A percentile compares a stretch with the other conserved stretches of the same genome.
Conservation (phyloP, 2,888 invertebrate species). For the Diarsia mendica region DNA sequence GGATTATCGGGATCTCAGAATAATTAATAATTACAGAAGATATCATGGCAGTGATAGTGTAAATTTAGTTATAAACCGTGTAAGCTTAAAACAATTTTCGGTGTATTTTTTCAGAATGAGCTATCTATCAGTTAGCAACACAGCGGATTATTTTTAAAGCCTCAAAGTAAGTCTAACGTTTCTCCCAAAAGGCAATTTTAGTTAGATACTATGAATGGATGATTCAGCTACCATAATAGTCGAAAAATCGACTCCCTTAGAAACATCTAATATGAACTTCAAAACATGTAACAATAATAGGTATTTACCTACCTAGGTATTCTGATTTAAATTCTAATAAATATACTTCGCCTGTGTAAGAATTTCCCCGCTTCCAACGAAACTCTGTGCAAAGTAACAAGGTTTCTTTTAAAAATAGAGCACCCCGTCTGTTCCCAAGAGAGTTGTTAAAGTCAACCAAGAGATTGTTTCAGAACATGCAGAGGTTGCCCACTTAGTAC, state of each 20-base stretch:
- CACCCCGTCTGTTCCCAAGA: slow-evolving; percentile 8
- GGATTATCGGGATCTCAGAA: too few species aligned
- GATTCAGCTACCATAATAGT: neutral
- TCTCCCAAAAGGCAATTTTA: neutral
- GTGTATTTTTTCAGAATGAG: neutral
- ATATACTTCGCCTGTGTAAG: neutral
- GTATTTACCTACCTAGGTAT: neutral
- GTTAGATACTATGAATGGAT: neutral
- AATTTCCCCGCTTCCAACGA: neutral
- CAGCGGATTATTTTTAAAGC: neutral
- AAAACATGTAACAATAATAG: neutral
- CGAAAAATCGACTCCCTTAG: neutral
- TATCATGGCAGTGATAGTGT: too few species aligned
- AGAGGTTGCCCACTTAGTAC: slow-evolving; percentile 17
- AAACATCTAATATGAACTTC: neutral
- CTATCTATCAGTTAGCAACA: neutral
- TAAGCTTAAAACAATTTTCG: too few species aligned
- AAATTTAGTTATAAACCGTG: too few species aligned
- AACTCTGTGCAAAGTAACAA: slow-evolving; percentile 19
- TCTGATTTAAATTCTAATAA: slow-evolving; percentile 9
- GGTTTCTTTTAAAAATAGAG: slow-evolving; percentile 15
- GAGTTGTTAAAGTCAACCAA: slow-evolving; percentile 30
- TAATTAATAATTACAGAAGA: too few species aligned
- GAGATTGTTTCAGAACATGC: slow-evolving; percentile 34
- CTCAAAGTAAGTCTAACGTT: neutral